phyloP scores from a whole-genome alignment of 2,797 vertebrate species.

The Champsocephalus gunnari region DNA sequence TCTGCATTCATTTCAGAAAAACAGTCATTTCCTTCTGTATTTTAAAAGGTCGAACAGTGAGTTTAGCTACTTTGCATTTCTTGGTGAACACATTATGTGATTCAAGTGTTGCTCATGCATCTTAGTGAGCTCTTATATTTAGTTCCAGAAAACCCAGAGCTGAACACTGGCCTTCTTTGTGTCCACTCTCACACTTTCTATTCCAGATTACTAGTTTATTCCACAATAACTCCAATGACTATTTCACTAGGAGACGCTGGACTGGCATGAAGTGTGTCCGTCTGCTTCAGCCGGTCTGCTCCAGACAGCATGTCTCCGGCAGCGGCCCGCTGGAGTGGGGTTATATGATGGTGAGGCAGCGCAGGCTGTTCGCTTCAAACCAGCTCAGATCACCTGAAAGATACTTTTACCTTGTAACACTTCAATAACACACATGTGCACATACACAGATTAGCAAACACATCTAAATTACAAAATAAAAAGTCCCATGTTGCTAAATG shows the following conservation, averaged over 20 bases:
- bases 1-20: neutral
- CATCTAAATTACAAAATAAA: neutral
- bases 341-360: neutral
- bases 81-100: conserved; percentile 11
- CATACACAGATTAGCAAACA: neutral
- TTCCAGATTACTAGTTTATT: conserved; percentile 67
- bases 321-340: conserved; percentile 4
- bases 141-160: conserved; percentile 35
- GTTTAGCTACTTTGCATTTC: neutral
- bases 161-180: conserved; percentile 77
- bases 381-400: neutral
- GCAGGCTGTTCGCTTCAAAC: neutral
- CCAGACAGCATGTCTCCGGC: neutral
- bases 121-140: conserved; percentile 59
- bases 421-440: neutral
- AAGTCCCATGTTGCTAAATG: neutral
- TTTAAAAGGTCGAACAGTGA: conserved; percentile 1
- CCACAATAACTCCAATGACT: conserved; percentile 49
- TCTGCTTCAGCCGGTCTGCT: neutral
- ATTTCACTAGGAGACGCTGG: conserved; percentile 42
- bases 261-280: conserved; percentile 26
- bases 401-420: neutral
- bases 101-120: conserved; percentile 24
- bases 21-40: neutral
- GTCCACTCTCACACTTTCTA: conserved; percentile 51